phyloP scores from a whole-genome alignment of 2,888 invertebrate species.

The Sceliomorpha sp. region DNA sequence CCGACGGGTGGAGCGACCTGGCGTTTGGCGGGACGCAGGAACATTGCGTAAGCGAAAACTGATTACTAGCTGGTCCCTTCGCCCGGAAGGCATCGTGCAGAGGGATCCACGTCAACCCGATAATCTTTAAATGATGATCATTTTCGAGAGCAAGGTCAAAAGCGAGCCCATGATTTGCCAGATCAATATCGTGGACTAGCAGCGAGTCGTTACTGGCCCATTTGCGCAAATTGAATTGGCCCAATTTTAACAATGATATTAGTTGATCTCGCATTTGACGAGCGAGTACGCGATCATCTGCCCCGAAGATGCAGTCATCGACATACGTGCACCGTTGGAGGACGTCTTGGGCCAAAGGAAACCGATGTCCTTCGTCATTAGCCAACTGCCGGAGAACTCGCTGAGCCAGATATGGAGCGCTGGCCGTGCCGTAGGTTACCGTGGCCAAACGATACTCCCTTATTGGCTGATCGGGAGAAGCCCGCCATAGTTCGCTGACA shows the following conservation, averaged over 20 bases:
- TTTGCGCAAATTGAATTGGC: background rate
- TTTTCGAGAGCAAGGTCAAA: too few species aligned
- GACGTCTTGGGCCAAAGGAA: background rate
- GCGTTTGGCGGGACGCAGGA: too few species aligned
- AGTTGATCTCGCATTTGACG: background rate
- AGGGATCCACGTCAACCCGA: too few species aligned
- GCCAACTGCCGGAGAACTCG: conserved; percentile 47
- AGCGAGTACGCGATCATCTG: background rate
- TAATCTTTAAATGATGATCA: too few species aligned
- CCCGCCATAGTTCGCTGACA: conserved; percentile 33
- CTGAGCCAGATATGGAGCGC: conserved; percentile 55
- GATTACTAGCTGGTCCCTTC: too few species aligned
- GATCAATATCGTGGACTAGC: too few species aligned
- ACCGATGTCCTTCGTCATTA: background rate
- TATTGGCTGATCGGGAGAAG: conserved; percentile 14
- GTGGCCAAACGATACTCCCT: conserved; percentile 45
- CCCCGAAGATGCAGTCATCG: background rate
- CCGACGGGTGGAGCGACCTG: too few species aligned
- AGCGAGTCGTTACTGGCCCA: background rate
- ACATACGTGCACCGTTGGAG: background rate
- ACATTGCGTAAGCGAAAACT: too few species aligned
- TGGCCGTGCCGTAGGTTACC: conserved; percentile 59
- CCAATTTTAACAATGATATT: background rate
- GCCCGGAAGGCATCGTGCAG: too few species aligned
- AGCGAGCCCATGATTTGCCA: too few species aligned